Conservation (phyloP, 2,113 vertebrate species). For the Origma solitaria region DNA sequence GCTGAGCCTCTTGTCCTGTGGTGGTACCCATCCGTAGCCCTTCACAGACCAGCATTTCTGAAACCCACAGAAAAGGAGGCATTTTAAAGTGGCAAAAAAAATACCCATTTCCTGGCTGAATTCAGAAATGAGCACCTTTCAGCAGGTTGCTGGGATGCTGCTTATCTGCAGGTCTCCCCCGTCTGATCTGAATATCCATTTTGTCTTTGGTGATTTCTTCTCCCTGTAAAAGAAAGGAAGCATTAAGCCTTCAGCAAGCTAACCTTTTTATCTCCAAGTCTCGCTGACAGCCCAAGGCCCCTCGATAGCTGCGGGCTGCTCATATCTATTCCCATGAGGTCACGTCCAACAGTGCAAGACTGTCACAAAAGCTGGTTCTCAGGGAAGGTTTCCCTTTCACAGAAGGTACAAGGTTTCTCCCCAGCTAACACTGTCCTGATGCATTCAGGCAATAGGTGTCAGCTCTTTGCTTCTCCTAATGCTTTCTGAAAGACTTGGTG, state of each 20-base stretch:
- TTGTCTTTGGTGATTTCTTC: not conserved
- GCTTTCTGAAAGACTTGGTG: not conserved
- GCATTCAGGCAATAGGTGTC: not conserved
- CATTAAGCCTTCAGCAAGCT: not conserved
- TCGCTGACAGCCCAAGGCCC: not conserved
- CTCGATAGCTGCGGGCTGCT: not conserved
- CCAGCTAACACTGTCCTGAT: not conserved
- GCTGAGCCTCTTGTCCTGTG: not conserved
- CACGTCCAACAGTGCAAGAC: not conserved
- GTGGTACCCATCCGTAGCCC: accelerated
- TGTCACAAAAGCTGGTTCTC: not conserved
- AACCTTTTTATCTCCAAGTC: not conserved
- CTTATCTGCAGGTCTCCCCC: not conserved
- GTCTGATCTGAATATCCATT: not conserved
- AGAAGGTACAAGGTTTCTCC: not conserved
- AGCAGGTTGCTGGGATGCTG: not conserved
- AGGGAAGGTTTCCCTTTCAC: not conserved
- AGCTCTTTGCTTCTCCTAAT: not conserved
- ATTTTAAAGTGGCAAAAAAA: not conserved
- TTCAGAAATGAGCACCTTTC: not conserved
- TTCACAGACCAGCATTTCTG: accelerated
- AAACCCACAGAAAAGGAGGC: not conserved
- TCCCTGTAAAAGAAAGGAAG: not conserved
- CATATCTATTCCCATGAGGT: not conserved
- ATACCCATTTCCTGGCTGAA: not conserved